phyloP scores from a whole-genome alignment of 2,888 invertebrate species.

The Nowickia ferox region DNA sequence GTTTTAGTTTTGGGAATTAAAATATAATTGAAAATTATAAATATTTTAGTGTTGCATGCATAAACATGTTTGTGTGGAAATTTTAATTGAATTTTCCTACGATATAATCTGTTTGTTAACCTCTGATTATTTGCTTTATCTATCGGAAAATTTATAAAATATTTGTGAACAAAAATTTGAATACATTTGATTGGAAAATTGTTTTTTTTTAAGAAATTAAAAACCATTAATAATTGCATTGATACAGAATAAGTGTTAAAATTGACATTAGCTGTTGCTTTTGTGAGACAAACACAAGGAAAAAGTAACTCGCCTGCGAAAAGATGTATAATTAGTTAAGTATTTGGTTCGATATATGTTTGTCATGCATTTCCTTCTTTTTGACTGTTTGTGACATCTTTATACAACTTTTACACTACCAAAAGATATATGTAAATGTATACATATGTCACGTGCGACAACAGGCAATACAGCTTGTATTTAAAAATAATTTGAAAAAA shows the following conservation, averaged over 20 bases:
- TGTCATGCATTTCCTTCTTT: no score
- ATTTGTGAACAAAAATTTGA: neutral
- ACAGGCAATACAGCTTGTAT: no score
- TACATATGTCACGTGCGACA: no score
- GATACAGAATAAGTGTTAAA: neutral
- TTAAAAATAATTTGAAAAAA: no score
- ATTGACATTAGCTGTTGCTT: no score
- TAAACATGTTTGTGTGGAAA: slow-evolving; percentile 18
- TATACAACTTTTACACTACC: no score
- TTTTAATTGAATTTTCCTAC: slow-evolving; percentile 19
- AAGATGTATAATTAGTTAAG: no score
- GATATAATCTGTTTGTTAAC: slow-evolving; percentile 15
- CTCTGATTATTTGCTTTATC: slow-evolving; percentile 27
- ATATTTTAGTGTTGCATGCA: slow-evolving; percentile 12
- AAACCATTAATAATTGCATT: neutral
- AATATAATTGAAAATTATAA: slow-evolving; percentile 26
- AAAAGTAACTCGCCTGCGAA: no score
- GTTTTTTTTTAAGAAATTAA: neutral
- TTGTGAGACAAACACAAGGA: no score
- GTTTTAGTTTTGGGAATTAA: slow-evolving; percentile 15
- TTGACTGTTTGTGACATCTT: no score
- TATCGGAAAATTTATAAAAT: neutral
- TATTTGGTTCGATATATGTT: no score
- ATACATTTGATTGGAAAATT: neutral
- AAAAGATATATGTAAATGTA: no score